A percentile compares a stretch with the other conserved stretches of the same genome.
phyloP scores from a whole-genome alignment of 2,797 vertebrate genomes.

The Tokudaia tokunoshimensis region DNA sequence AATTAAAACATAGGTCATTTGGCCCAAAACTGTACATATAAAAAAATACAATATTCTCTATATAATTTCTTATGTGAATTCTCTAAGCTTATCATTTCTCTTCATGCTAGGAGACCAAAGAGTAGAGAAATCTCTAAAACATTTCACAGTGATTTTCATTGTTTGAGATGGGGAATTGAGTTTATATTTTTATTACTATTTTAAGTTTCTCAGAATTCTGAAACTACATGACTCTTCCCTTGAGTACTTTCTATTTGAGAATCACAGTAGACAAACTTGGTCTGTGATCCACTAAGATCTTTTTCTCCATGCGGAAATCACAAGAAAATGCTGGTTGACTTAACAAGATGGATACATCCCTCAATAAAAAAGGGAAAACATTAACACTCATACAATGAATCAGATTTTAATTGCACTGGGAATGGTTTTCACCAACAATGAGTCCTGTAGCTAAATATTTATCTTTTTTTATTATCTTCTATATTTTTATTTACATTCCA shows the following conservation, averaged over 20 bases:
- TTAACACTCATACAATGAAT: slow-evolving; percentile 4
- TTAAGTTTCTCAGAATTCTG: slow-evolving; percentile 1
- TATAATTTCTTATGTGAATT: slow-evolving; percentile 4
- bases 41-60: not conserved
- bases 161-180: not conserved
- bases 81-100: not conserved
- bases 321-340: slow-evolving; percentile 3
- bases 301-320: slow-evolving; percentile 5
- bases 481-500: too few species aligned
- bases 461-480: too few species aligned
- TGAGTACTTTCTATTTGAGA: not conserved
- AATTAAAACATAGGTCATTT: not conserved
- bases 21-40: not conserved
- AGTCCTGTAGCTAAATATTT: not conserved
- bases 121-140: slow-evolving; percentile 20
- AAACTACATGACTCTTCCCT: not conserved
- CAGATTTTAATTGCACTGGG: slow-evolving; percentile 34
- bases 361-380: slow-evolving; percentile 32
- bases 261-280: not conserved
- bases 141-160: slow-evolving; percentile 2
- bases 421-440: not conserved
- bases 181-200: not conserved
- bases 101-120: not conserved
- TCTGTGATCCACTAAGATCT: not conserved
- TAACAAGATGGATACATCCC: not conserved